These are phyloP conservation scores for Periplaneta americana DNA, from an alignment of 1,140 invertebrate species.

Conservation along the genomic window DNA sequence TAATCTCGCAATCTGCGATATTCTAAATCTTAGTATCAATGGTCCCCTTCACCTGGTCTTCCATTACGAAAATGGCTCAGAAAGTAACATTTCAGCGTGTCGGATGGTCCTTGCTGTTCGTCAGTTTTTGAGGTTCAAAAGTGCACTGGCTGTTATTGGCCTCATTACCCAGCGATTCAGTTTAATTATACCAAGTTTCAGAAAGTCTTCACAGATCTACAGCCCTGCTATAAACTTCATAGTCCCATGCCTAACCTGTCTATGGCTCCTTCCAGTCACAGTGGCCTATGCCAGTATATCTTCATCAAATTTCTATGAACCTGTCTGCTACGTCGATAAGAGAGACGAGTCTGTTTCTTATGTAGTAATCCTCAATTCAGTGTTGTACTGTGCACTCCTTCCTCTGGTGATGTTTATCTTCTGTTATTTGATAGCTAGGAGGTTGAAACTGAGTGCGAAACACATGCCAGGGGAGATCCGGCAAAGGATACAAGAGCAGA, in stretches of 20 bases:
- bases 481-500: not conserved
- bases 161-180: not conserved
- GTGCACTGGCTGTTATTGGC: not conserved
- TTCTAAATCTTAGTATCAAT: not conserved
- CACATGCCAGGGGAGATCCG: not conserved
- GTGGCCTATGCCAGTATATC: not conserved
- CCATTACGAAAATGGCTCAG: not conserved
- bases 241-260: not conserved
- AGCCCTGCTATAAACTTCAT: not conserved
- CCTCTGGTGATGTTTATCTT: not conserved
- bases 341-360: not conserved
- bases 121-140: not conserved
- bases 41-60: not conserved
- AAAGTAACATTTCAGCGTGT: not conserved
- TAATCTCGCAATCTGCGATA: not conserved
- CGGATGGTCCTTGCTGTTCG: not conserved
- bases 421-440: not conserved
- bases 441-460: not conserved
- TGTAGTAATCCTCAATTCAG: not conserved
- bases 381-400: not conserved
- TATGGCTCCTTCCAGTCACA: not conserved
- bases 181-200: not conserved
- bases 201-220: not conserved
- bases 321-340: not conserved
- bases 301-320: not conserved